A percentile compares a stretch with the other conserved stretches of the same genome.
Evolutionary conservation across 1,140 invertebrate species (phyloP).

Genomic region (Nasonia giraulti): DNA sequence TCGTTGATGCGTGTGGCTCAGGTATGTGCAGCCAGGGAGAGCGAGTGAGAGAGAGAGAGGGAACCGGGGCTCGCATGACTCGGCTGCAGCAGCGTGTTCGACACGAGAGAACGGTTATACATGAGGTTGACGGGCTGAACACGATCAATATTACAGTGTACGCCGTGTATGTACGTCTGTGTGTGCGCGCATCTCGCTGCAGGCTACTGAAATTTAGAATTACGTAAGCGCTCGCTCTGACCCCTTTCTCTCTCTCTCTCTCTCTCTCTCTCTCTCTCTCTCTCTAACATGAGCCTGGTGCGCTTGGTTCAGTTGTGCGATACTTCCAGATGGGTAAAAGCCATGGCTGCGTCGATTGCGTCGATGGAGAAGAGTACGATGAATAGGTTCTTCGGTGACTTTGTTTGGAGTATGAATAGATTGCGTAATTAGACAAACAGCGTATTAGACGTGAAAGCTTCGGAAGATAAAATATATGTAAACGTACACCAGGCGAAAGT

Average conservation of each 20-base stretch:
- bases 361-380: neutral
- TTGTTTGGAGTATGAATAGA: neutral
- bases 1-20: constrained; percentile 1
- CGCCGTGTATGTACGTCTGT: neutral
- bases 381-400: neutral
- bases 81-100: constrained; percentile 18
- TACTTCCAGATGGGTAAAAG: neutral
- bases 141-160: constrained; percentile 45
- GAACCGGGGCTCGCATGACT: constrained; percentile 27
- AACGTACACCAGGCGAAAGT: too few relatives aligned
- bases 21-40: neutral
- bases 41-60: neutral
- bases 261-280: neutral
- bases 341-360: neutral
- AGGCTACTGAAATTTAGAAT: constrained; percentile 42
- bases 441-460: neutral
- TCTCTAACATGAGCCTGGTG: neutral
- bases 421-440: neutral
- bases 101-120: constrained; percentile 30
- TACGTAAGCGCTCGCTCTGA: neutral
- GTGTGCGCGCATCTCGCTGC: neutral
- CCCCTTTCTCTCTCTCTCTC: too few relatives aligned
- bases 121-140: constrained; percentile 15
- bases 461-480: neutral
- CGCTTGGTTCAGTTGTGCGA: neutral